Evolutionary conservation across 2,113 vertebrate species (phyloP), one percentile per base, ranked within the genome.

Genomic region (Sceloporus undulatus): DNA sequence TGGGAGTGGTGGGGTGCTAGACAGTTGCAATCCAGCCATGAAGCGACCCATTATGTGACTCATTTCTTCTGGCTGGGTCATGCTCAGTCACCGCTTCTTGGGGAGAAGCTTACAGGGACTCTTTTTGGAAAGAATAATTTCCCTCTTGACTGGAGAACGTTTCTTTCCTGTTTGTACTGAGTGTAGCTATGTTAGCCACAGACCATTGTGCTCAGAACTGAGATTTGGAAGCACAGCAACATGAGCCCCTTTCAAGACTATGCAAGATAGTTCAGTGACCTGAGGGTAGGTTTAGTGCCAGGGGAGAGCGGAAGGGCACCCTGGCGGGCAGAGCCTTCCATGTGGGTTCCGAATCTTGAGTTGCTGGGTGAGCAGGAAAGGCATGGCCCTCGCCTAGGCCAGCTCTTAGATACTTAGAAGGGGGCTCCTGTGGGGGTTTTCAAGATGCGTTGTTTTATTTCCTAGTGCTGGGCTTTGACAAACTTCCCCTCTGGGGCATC

Each of bases 401-500:
- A 29, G 27, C 68, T 71, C 59, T 62, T 42, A 76, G 87, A 0
- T 66, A 0, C 0, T 62, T 85, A 0, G 1, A 89, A 87, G 91
- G 94, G 91, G 83, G 87, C 90, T 76, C 93, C 84, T 89, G 93
- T 94, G 86, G 4, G 90, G 92, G 93, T 92, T 95, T 97, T 97
- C 96, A 97, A 97, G 94, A 92, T 96, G 88, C 94, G 6, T 95
- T 94, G 78, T 95, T 96, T 97, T 97, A 96, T 97, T 96, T 95
- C 95, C 91, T 97, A 99, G 99, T 99, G 97, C 97, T 99, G 97
- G 98, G 98, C 94, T 98, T 98, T 93, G 97, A 99, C 97, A 97
- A 94, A 94, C 89, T 98, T 94, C 98, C 98, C 76, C 97, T 98
- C 96, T 99, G 98, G 98, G 98, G 97, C 71, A 98, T 97, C 76